These are phyloP conservation scores for Apostichopus leukothele DNA, from an alignment of 53 echinoderm and acorn worm species.

Conservation along the genomic window DNA sequence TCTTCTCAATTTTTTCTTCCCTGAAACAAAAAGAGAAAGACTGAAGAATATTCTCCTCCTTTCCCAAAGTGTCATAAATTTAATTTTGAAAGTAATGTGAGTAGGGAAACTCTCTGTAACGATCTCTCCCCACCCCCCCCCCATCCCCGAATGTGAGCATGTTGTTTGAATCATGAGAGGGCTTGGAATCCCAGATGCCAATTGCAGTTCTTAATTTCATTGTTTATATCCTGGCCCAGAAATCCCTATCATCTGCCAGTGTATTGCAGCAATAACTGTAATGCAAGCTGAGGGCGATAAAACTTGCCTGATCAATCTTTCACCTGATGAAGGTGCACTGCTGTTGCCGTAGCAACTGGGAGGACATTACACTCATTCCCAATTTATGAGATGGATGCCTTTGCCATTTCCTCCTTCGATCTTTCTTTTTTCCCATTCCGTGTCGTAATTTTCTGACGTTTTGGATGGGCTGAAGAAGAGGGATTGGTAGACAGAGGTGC, in stretches of 20 bases:
- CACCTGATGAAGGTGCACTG: neutral
- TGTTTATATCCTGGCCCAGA: neutral
- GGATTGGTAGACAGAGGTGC: too few relatives aligned
- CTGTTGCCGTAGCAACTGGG: neutral
- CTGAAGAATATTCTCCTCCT: too few relatives aligned
- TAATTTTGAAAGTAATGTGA: too few relatives aligned
- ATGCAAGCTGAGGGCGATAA: neutral
- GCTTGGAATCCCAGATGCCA: neutral
- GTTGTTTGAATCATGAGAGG: neutral
- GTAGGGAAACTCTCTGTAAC: too few relatives aligned
- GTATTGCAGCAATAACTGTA: neutral
- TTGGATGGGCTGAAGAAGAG: too few relatives aligned
- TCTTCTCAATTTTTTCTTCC: too few relatives aligned
- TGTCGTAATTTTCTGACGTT: neutral
- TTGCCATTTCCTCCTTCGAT: neutral
- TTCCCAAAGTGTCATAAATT: too few relatives aligned
- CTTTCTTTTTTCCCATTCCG: neutral
- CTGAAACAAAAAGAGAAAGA: too few relatives aligned
- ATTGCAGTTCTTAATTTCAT: slow-evolving; percentile 3
- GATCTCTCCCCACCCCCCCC: too few relatives aligned
- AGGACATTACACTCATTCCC: slow-evolving; percentile 12
- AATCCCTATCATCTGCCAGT: neutral
- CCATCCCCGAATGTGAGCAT: too few relatives aligned
- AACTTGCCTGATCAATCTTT: neutral
- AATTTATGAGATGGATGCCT: slow-evolving; percentile 10